A percentile compares a stretch with the other conserved stretches of the same genome.
phyloP scores from a whole-genome alignment of 2,113 vertebrate genomes.

The Euleptes europaea region DNA sequence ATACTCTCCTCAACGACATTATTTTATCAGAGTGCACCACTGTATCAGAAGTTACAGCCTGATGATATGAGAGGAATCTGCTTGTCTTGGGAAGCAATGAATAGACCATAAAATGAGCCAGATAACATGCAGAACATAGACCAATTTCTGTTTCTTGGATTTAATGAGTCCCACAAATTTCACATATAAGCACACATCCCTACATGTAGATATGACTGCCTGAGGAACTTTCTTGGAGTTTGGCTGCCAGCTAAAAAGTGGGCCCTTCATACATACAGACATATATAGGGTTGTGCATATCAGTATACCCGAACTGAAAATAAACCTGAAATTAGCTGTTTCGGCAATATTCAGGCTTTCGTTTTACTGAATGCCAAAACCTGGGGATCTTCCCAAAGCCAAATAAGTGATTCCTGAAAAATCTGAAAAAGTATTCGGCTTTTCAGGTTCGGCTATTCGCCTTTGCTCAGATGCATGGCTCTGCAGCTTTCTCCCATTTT shows the following conservation, averaged over 20 bases:
- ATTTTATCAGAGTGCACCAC: constrained; percentile 71
- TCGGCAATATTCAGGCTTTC: too few relatives aligned
- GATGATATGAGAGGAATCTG: constrained; percentile 39
- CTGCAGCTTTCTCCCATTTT: too few relatives aligned
- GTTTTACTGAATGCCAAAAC: too few relatives aligned
- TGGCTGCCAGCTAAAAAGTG: background rate
- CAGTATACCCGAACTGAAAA: too few relatives aligned
- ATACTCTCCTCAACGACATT: constrained; percentile 71
- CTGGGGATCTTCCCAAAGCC: too few relatives aligned
- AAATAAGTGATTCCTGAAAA: too few relatives aligned
- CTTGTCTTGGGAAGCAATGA: constrained; percentile 40
- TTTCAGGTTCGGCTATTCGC: too few relatives aligned
- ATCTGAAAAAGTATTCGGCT: too few relatives aligned
- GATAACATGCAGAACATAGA: background rate
- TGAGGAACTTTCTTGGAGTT: background rate
- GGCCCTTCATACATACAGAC: too few relatives aligned
- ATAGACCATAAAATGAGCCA: constrained; percentile 25
- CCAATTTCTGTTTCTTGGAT: constrained; percentile 16
- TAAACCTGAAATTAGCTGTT: too few relatives aligned
- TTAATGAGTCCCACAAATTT: background rate
- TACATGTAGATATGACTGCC: background rate
- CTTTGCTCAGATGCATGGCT: too few relatives aligned
- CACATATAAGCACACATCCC: background rate
- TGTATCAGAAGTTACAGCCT: constrained; percentile 28
- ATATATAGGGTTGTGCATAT: too few relatives aligned